Conservation (phyloP, 2,113 vertebrate species). For the Blennius ocellaris region DNA sequence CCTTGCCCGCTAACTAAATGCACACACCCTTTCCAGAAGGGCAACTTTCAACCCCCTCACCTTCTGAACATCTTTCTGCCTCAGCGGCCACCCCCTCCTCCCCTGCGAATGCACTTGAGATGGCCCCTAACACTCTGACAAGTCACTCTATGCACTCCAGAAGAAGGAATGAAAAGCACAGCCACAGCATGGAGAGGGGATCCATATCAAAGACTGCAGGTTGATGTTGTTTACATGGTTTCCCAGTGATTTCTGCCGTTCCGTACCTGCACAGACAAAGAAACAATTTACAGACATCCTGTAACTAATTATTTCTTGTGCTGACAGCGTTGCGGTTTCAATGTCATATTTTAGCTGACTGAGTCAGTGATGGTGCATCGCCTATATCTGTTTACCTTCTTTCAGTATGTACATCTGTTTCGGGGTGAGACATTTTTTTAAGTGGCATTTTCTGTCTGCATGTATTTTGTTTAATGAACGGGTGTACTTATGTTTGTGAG, state of each 20-base stretch:
- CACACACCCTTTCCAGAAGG: slow-evolving; percentile 35
- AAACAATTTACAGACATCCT: slow-evolving; percentile 45
- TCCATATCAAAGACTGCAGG: slow-evolving; percentile 41
- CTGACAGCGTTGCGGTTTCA: slow-evolving; percentile 28
- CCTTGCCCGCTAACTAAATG: slow-evolving; percentile 41
- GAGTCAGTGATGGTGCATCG: slow-evolving; percentile 15
- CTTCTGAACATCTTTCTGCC: slow-evolving; percentile 52
- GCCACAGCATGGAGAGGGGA: slow-evolving; percentile 11
- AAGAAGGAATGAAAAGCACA: slow-evolving; percentile 18
- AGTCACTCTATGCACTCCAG: slow-evolving; percentile 6
- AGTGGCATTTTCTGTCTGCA: slow-evolving; percentile 17
- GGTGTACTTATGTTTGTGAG: slow-evolving; percentile 46
- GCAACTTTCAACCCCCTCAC: slow-evolving; percentile 54
- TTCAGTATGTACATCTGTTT: slow-evolving; percentile 18
- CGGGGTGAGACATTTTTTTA: slow-evolving; percentile 7
- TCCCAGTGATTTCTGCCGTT: neutral
- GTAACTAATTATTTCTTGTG: slow-evolving; percentile 42
- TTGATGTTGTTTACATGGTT: slow-evolving; percentile 23
- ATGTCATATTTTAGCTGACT: slow-evolving; percentile 26
- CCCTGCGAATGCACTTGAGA: slow-evolving; percentile 44
- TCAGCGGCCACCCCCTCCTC: neutral
- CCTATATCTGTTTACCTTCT: slow-evolving; percentile 17
- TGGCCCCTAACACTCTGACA: slow-evolving; percentile 27
- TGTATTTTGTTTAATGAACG: slow-evolving; percentile 31
- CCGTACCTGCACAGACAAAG: slow-evolving; percentile 11